Conservation (phyloP, 2,113 vertebrate genomes). For the Daphoenositta chrysoptera region DNA sequence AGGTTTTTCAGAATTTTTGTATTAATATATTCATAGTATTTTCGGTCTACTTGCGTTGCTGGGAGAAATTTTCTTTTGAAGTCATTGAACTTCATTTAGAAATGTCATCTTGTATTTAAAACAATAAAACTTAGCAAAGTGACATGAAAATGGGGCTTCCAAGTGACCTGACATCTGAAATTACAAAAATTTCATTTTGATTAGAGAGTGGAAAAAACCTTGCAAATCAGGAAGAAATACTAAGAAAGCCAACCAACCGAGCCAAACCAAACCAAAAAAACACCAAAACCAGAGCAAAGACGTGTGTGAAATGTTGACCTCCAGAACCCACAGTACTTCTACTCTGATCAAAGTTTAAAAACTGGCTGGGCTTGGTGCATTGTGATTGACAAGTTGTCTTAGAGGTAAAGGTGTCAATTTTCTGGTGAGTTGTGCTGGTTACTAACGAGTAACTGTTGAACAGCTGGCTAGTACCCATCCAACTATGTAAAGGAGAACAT, state of each 20-base stretch:
- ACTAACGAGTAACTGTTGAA: neutral
- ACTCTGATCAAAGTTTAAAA: rapidly evolving
- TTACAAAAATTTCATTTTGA: neutral
- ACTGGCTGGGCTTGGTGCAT: neutral
- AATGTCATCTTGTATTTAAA: neutral
- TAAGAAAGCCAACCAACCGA: neutral
- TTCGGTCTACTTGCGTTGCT: neutral
- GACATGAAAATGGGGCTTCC: neutral
- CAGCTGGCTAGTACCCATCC: neutral
- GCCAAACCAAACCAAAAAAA: neutral
- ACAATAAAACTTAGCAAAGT: neutral
- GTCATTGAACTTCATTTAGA: neutral
- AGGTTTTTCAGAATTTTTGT: neutral
- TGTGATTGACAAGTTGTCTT: neutral
- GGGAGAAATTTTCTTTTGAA: neutral
- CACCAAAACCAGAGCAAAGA: neutral
- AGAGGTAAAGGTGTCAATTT: neutral
- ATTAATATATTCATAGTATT: neutral
- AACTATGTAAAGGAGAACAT: neutral
- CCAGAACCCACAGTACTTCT: neutral
- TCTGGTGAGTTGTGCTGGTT: neutral
- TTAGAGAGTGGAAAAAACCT: neutral
- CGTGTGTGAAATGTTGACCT: neutral
- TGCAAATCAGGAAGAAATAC: neutral
- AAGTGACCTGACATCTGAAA: neutral